Conservation (phyloP, 2,888 invertebrate genomes). For the Formica aserva region DNA sequence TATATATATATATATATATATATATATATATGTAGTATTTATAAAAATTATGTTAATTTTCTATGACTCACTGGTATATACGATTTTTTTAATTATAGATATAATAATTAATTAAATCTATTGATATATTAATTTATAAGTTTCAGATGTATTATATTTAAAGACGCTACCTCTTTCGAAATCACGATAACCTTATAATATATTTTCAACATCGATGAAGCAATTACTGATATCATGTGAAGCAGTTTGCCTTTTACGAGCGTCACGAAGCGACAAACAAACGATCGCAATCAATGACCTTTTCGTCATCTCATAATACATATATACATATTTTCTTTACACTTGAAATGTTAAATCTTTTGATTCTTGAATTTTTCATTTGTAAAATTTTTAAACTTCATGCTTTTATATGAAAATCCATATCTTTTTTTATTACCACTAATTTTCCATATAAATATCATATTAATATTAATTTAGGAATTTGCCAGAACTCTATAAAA, state of each 20-base stretch:
- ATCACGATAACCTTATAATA: neutral
- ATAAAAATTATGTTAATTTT: slow-evolving; percentile 3
- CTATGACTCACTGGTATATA: neutral
- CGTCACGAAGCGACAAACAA: slow-evolving; percentile 66
- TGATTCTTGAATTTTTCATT: neutral
- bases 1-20: too few species aligned
- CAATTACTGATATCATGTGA: neutral
- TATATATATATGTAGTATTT: neutral
- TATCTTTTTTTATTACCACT: neutral
- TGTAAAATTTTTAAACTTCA: neutral
- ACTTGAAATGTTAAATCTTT: neutral
- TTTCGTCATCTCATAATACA: slow-evolving; percentile 54
- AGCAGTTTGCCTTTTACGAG: slow-evolving; percentile 56
- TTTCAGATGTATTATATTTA: neutral
- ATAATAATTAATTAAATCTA: slow-evolving; percentile 1
- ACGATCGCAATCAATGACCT: slow-evolving; percentile 64
- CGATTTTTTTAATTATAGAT: neutral
- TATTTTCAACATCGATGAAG: slow-evolving; percentile 6
- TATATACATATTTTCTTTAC: neutral
- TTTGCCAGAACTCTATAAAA: neutral
- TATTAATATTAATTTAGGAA: neutral
- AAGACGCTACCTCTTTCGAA: neutral
- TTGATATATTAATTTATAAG: neutral
- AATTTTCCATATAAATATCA: neutral
- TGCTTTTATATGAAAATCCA: neutral